phyloP scores from a whole-genome alignment of 1,140 invertebrate species.

The Leucophenga varia region DNA sequence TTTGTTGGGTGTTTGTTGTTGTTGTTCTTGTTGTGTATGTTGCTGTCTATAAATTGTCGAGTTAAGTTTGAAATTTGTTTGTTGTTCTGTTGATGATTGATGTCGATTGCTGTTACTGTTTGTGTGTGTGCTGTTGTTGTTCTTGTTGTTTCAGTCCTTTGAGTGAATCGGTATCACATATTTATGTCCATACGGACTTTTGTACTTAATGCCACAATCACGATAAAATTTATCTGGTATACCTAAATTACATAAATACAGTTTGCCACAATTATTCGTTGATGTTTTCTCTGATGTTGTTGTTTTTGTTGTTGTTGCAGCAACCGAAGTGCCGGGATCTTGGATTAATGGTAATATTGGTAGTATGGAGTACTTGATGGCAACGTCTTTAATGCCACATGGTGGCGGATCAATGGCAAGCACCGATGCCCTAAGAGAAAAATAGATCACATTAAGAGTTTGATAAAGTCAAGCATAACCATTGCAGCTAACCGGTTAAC shows the following conservation, averaged over 20 bases:
- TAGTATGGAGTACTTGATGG: conserved; percentile 74
- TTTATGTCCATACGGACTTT: conserved; percentile 85
- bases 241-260: conserved; percentile 85
- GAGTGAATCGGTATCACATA: conserved; percentile 83
- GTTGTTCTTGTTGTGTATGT: conserved; percentile 18
- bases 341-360: conserved; percentile 71
- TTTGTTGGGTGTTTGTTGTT: conserved; percentile 18
- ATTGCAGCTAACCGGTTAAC: conserved; percentile 59
- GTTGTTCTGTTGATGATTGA: neutral
- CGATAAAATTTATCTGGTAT: conserved; percentile 76
- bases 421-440: conserved; percentile 66
- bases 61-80: conserved; percentile 6
- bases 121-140: conserved; percentile 23
- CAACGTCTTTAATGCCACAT: conserved; percentile 65
- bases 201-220: conserved; percentile 77
- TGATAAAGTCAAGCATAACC: neutral
- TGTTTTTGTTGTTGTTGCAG: conserved; percentile 13
- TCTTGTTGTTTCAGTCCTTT: conserved; percentile 58
- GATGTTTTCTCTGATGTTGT: conserved; percentile 30
- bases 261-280: conserved; percentile 68
- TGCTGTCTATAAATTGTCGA: conserved; percentile 8
- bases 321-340: conserved; percentile 47
- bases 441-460: neutral
- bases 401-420: conserved; percentile 80
- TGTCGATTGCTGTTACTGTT: conserved; percentile 23